phyloP scores from a whole-genome alignment of 1,140 invertebrate genomes.

The Thaumatotibia leucotreta region DNA sequence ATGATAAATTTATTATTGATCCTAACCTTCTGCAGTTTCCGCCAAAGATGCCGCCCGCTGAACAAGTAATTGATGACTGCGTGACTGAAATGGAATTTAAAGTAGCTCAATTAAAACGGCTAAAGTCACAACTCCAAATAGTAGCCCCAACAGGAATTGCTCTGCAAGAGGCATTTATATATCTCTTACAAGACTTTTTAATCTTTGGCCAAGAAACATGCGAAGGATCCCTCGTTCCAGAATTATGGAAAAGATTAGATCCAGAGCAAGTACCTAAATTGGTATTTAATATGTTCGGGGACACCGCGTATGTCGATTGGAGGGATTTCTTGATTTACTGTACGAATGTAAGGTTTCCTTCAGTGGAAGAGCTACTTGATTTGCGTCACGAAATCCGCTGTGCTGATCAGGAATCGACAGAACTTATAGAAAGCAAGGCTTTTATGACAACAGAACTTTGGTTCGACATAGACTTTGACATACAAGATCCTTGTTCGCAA shows the following conservation, averaged over 20 bases:
- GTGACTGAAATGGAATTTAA: slow-evolving; percentile 63
- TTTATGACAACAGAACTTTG: slow-evolving; percentile 72
- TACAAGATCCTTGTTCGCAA: slow-evolving; percentile 32
- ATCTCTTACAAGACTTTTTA: slow-evolving; percentile 77
- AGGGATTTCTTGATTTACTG: slow-evolving; percentile 79
- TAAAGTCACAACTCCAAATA: slow-evolving; percentile 72
- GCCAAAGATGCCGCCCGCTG: slow-evolving; percentile 20
- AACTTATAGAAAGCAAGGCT: slow-evolving; percentile 56
- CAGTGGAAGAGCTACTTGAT: slow-evolving; percentile 69
- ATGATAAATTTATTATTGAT: slow-evolving; percentile 68
- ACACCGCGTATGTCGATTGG: slow-evolving; percentile 77
- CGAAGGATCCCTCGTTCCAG: slow-evolving; percentile 64
- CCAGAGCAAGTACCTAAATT: slow-evolving; percentile 67
- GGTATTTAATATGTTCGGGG: slow-evolving; percentile 70
- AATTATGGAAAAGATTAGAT: slow-evolving; percentile 73
- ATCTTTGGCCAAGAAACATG: slow-evolving; percentile 68
- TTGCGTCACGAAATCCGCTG: slow-evolving; percentile 63
- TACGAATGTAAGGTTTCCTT: slow-evolving; percentile 74
- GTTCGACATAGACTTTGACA: slow-evolving; percentile 73
- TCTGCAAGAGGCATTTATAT: slow-evolving; percentile 73
- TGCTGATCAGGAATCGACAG: slow-evolving; percentile 60
- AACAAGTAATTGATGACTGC: slow-evolving; percentile 36
- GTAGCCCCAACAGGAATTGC: slow-evolving; percentile 76
- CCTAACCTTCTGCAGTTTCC: slow-evolving; percentile 59
- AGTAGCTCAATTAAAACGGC: slow-evolving; percentile 67